Percentiles rank a stretch among this genome's conserved stretches.
These are phyloP conservation scores for Trachemys scripta DNA, from an alignment of 2,113 vertebrate genomes.

Conservation along the genomic window DNA sequence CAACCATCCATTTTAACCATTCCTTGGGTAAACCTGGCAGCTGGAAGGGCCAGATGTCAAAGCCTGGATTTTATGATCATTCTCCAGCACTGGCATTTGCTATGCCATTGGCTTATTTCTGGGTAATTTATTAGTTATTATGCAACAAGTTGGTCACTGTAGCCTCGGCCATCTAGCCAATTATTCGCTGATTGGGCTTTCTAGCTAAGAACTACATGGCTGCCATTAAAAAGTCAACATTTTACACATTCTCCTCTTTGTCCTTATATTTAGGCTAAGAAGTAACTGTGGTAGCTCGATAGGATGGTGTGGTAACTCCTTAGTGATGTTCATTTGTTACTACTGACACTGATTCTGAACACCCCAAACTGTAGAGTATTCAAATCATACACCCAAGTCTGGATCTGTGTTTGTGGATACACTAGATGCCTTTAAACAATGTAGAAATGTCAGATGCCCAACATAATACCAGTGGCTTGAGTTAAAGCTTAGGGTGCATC, in stretches of 20 bases:
- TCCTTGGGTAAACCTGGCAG: conserved; percentile 29
- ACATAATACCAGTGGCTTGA: background rate
- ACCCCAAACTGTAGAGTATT: background rate
- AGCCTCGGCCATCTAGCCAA: background rate
- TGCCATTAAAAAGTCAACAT: background rate
- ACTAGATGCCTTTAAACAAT: conserved; percentile 6
- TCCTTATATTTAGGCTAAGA: background rate
- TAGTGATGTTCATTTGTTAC: background rate
- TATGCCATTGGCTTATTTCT: background rate
- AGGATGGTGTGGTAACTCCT: background rate
- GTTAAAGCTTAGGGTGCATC: background rate
- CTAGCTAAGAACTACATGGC: background rate
- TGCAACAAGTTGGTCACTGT: conserved; percentile 1
- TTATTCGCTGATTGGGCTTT: background rate
- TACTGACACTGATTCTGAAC: background rate
- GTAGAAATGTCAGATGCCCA: background rate
- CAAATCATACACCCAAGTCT: background rate
- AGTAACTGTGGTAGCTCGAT: background rate
- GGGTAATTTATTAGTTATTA: background rate
- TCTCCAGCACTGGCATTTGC: background rate
- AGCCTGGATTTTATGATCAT: background rate
- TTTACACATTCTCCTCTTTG: background rate
- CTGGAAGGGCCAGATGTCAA: conserved; percentile 16
- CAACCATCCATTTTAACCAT: background rate
- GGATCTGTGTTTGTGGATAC: conserved; percentile 8